Percentiles rank a stretch among this genome's conserved stretches.
Conservation (phyloP, 2,113 vertebrate genomes). For the Atrichornis clamosus region DNA sequence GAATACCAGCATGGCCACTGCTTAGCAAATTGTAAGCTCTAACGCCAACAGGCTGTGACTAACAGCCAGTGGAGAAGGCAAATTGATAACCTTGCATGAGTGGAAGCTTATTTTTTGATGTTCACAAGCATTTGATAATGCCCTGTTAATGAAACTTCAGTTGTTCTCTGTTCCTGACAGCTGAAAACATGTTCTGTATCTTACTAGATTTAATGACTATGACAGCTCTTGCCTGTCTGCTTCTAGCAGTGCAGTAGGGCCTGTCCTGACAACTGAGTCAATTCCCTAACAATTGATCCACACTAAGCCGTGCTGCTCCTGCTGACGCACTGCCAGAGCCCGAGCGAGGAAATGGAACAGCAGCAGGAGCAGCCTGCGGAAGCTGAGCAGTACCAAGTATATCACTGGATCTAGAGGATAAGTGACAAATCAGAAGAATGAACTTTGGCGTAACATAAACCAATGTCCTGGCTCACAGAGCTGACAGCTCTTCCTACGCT, state of each 20-base stretch:
- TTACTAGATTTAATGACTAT: background rate
- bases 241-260: background rate
- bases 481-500: background rate
- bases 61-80: background rate
- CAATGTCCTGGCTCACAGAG: background rate
- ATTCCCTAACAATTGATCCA: fast-evolving
- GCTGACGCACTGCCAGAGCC: background rate
- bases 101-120: background rate
- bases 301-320: background rate
- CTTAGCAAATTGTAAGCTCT: background rate
- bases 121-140: background rate
- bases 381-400: background rate
- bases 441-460: background rate
- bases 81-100: background rate
- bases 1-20: background rate
- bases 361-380: background rate
- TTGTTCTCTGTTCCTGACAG: background rate
- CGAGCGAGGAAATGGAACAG: fast-evolving
- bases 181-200: background rate
- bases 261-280: background rate
- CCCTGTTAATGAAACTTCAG: background rate
- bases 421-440: background rate
- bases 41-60: background rate
- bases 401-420: fast-evolving
- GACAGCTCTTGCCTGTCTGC: background rate